These are phyloP conservation scores for Protophormia terraenovae DNA, from an alignment of 2,888 invertebrate species.

Conservation along the genomic window DNA sequence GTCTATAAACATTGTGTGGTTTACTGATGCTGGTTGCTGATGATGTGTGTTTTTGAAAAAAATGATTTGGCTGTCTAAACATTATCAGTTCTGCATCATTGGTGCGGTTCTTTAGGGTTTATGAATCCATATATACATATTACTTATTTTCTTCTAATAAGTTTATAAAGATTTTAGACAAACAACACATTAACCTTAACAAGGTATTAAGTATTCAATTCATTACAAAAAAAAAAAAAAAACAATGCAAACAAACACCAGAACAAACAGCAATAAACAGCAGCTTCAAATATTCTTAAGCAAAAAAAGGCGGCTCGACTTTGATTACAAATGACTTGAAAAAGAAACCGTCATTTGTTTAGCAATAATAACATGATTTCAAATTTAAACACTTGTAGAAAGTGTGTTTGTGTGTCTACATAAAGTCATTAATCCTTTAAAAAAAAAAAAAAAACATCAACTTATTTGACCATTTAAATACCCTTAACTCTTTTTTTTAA, in stretches of 20 bases:
- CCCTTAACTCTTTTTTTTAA: constrained; percentile 18
- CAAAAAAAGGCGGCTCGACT: constrained; percentile 18
- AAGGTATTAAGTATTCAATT: constrained; percentile 46
- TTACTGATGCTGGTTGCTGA: background rate
- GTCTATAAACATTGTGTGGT: background rate
- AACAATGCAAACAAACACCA: background rate
- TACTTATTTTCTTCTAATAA: constrained; percentile 44
- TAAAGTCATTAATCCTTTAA: constrained; percentile 11
- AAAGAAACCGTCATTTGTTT: constrained; percentile 44
- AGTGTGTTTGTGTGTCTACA: too few relatives aligned
- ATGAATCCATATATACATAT: background rate
- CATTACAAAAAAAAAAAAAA: background rate
- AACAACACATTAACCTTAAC: constrained; percentile 63
- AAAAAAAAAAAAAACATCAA: constrained; percentile 9
- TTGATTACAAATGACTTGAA: constrained; percentile 30
- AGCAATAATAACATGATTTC: background rate
- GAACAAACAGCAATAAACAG: constrained; percentile 43
- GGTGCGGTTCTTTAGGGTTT: constrained; percentile 54
- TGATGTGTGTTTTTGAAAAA: background rate
- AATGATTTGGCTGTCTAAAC: constrained; percentile 7
- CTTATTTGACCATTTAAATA: constrained; percentile 30
- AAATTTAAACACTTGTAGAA: background rate
- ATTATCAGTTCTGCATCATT: constrained; percentile 60
- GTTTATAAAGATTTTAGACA: constrained; percentile 49
- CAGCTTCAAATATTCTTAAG: constrained; percentile 3